Evolutionary conservation across 2,113 vertebrate species (phyloP).

Genomic region (Nettapus auritus): DNA sequence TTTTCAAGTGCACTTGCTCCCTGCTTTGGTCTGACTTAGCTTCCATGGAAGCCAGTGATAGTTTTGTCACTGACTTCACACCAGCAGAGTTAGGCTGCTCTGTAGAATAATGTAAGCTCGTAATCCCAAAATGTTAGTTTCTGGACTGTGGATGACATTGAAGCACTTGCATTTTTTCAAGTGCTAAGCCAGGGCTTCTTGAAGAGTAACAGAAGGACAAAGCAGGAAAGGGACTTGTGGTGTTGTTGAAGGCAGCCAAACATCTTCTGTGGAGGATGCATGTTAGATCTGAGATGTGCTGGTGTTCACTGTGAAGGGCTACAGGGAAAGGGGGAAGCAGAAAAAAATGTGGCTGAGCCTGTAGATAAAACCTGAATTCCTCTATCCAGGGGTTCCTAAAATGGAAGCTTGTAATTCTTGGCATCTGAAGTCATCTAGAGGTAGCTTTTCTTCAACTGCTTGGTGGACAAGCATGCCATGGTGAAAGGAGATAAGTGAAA

Average conservation of each 20-base stretch:
- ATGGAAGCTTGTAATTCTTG: not conserved
- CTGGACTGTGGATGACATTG: not conserved
- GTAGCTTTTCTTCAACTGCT: not conserved
- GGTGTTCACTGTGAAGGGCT: not conserved
- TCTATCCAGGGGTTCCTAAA: not conserved
- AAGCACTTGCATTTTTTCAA: not conserved
- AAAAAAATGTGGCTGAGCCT: not conserved
- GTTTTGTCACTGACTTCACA: not conserved
- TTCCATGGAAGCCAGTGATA: slow-evolving; percentile 29
- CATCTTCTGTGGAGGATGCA: not conserved
- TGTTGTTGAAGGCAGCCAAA: not conserved
- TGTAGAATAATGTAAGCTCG: not conserved
- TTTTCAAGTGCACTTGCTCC: not conserved
- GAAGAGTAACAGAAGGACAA: not conserved
- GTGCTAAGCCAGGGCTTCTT: not conserved
- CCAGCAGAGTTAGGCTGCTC: slow-evolving; percentile 13
- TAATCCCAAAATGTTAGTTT: not conserved
- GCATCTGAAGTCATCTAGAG: not conserved
- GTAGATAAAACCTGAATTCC: not conserved
- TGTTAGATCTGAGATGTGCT: not conserved
- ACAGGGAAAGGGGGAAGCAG: not conserved
- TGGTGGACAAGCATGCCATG: not conserved
- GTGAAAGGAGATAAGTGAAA: not conserved
- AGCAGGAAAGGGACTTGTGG: not conserved
- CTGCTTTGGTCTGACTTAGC: slow-evolving; percentile 2